Evolutionary conservation across 1,140 invertebrate genomes (phyloP).

Genomic region (Hylaeus anthracinus): DNA sequence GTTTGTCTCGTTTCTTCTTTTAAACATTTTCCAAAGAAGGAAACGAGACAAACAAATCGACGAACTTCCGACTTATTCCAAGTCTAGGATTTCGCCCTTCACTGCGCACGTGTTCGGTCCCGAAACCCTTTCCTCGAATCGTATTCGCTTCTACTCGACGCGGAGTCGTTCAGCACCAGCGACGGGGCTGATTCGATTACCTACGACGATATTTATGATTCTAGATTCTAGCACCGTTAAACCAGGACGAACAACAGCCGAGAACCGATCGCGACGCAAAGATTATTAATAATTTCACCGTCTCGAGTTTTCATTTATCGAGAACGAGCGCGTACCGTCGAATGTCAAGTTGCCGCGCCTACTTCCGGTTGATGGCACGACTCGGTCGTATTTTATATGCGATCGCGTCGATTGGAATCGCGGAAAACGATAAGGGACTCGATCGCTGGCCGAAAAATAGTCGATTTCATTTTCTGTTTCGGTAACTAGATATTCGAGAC

Average conservation of each 20-base stretch:
- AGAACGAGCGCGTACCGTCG: too few relatives aligned
- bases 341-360: neutral
- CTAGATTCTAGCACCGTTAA: slow-evolving; percentile 9
- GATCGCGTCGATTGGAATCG: neutral
- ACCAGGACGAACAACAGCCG: neutral
- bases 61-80: too few relatives aligned
- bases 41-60: too few relatives aligned
- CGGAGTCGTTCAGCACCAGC: too few relatives aligned
- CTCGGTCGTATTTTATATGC: neutral
- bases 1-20: too few relatives aligned
- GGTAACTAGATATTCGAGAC: too few relatives aligned
- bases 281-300: neutral
- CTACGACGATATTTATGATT: neutral
- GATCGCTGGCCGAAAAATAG: neutral
- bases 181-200: too few relatives aligned
- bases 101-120: too few relatives aligned
- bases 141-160: too few relatives aligned
- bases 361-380: neutral
- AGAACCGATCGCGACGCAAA: neutral
- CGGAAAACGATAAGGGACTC: neutral
- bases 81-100: too few relatives aligned
- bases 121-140: too few relatives aligned
- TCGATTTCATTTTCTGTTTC: neutral
- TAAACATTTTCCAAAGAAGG: too few relatives aligned
- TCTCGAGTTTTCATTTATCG: neutral